Base-by-base conservation (phyloP, 1,140 invertebrate species). In the Dendrolimus punctatus region DNA sequence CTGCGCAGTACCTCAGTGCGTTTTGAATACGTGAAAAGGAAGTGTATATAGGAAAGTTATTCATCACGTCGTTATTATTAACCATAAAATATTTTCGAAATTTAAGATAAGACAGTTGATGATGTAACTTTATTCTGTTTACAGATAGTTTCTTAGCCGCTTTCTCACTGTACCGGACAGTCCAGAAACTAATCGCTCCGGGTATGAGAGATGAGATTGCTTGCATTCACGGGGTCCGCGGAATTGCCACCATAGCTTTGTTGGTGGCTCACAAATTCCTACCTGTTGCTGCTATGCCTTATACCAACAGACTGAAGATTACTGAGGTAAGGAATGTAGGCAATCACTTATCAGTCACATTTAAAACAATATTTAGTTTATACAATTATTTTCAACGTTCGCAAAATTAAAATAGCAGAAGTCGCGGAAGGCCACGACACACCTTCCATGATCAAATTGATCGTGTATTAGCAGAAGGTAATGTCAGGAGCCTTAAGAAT, bases 201-300 rank as follows among this genome's bases (percentile, higher is more conserved):
- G 73, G 90, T 71, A 53, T 56, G 70, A 68, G 68, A 49, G 87
- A 85, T 45, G 90, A 91, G 57, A 90, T 92, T 47, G 79, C 87
- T 46, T 91, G 90, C 63, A 90, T 93, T 51, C 90, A 93, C 57
- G 89, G 92, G 6, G 81, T 93, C 40, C 85, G 90, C 56, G 82
- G 90, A 6, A 51, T 91, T 9, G 87, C 88, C 49, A 91, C 89
- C 4, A 65, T 92, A 1, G 77, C 88, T 38, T 72, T 93, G 46
- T 90, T 92, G 57, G 59, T 91, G 3, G 90, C 88, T 9, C 90
- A 93, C 60, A 92, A 92, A 76, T 86, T 91, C 54, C 87, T 93
- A 42, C 88, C 89, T 23, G 79, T 90, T 2, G 88, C 88, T 7
- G 85, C 88, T 52, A 87, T 88, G 55, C 91, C 92, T 4, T 90